Base-by-base conservation (phyloP, 2,888 invertebrate genomes). In the Penaeus monodon region DNA sequence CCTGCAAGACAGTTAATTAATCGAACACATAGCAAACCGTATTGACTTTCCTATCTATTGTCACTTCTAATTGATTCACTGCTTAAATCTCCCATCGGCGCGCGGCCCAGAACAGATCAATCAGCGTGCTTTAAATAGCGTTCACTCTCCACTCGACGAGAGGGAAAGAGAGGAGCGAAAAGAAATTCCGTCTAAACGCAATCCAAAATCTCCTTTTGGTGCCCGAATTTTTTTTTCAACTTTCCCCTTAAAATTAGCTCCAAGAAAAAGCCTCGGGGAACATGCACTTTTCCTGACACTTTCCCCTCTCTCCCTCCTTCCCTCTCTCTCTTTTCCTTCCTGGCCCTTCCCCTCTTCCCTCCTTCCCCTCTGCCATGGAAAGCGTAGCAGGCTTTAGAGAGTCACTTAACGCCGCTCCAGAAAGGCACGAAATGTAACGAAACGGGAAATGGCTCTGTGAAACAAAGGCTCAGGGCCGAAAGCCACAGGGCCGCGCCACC, bases 41-140 rank as follows among this genome's bases (percentile, higher is more conserved):
- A 73, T 73, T 73, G 73, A 73, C 73, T 73, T 73, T 38, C 29
- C 27, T 27, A 29, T 79, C 84, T 64, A 77, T 84, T 84, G 84
- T 84, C 79, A 84, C 84, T 84, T 84, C 79, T 84, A 84, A 84
- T 84, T 84, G 78, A 79, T 84, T 84, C 79, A 49, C 84, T 66
- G 84, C 78, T 84, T 84, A 84, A 84, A 66, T 79, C 79, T 84
- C 44, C 65, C 65, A 68, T 78, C 27, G 24, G n/a, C 63, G 27
- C 49, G 57, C 57, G 27, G 27, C 44, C 3, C 73, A 73, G 29
- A 57, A 57, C 14, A 17, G 57, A 57, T 57, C 57, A 57, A 57
- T 57, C 57, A 57, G 14, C 57, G 14, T 14, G 57, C 57, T 57
- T 57, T 57, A 57, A 14, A 57, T 57, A 57, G 57, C 57, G 57